phyloP scores from a whole-genome alignment of 2,888 invertebrate species.

The Cheilosia variabilis region DNA sequence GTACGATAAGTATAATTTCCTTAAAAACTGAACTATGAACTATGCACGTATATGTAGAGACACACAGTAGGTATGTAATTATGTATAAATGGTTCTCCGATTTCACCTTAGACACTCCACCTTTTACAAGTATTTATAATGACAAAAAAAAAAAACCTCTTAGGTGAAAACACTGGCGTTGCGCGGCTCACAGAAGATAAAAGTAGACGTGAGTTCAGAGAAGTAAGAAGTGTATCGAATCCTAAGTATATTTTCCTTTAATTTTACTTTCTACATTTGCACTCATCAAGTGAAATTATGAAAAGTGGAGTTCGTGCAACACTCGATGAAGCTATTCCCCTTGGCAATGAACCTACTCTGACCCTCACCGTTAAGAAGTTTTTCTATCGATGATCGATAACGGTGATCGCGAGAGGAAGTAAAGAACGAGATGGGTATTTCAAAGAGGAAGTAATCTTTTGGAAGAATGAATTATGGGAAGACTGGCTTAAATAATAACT shows the following conservation, averaged over 20 bases:
- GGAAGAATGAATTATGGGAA: no score
- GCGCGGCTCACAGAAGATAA: not conserved
- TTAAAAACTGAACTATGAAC: conserved; percentile 35
- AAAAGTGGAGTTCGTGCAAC: conserved; percentile 1
- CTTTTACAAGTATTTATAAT: no score
- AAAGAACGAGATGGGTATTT: no score
- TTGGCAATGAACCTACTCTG: conserved; percentile 6
- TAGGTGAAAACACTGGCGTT: no score
- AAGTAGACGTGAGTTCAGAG: not conserved
- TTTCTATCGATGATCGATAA: not conserved
- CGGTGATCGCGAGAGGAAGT: not conserved
- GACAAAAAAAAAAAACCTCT: no score
- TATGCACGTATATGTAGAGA: not conserved
- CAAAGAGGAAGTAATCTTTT: no score
- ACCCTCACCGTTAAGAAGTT: conserved; percentile 1
- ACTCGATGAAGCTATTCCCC: not conserved
- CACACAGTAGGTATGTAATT: not conserved
- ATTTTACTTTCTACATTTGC: conserved; percentile 40
- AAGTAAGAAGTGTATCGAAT: conserved; percentile 8
- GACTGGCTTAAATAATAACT: no score
- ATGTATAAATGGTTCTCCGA: not conserved
- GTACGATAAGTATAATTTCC: conserved; percentile 23
- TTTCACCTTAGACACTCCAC: not conserved
- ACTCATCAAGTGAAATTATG: conserved; percentile 23
- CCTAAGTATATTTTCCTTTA: conserved; percentile 12